Base-by-base conservation (phyloP, 1,140 invertebrate species). In the Orius insidiosus region DNA sequence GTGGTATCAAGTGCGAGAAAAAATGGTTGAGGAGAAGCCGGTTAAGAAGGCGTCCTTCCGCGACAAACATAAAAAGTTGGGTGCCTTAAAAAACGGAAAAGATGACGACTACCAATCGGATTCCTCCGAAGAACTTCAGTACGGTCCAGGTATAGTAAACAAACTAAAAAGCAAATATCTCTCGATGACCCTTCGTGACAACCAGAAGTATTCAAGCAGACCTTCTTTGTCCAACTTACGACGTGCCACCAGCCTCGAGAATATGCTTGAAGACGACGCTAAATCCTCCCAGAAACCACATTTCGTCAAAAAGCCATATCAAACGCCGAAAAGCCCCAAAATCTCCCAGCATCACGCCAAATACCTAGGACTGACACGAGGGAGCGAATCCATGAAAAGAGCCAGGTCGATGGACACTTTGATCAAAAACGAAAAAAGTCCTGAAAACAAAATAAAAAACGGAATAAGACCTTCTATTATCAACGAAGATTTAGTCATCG, bases 81-180 rank as follows among this genome's bases (percentile, higher is more conserved):
- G 13, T 37, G 37, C 18, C 30, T 45, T n/a, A 37, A 50, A 36
- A 19, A 46, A 43, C 30, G 47, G 42, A 24, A 52, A 56, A 24
- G 49, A 53, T 11, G 52, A 55, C n/a, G 50, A 52, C 14, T 41
- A 41, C 41, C 38, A 50, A 35, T 70, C 69, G 44, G 71, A 73
- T 55, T 71, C 67, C 50, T 75, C 67, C 43, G 83, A 88, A 63
- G 86, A 89, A 56, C 61, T 89, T 13, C 77, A 80, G 53, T 93
- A 92, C 64, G 87, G 87, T 0, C 87, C 87, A 7, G 87, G 87
- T 5, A 90, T 93, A 55, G 87, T 93, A 3, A 85, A 81, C 53
- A 80, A 79, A 56, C 66, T 90, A 36, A 77, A 83, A 57, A 80
- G 80, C 56, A 79, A 82, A 54, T 89, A 87, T 59, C 68, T 89